Evolutionary conservation across 2,797 vertebrate species (phyloP).

Genomic region (Anas capensis): DNA sequence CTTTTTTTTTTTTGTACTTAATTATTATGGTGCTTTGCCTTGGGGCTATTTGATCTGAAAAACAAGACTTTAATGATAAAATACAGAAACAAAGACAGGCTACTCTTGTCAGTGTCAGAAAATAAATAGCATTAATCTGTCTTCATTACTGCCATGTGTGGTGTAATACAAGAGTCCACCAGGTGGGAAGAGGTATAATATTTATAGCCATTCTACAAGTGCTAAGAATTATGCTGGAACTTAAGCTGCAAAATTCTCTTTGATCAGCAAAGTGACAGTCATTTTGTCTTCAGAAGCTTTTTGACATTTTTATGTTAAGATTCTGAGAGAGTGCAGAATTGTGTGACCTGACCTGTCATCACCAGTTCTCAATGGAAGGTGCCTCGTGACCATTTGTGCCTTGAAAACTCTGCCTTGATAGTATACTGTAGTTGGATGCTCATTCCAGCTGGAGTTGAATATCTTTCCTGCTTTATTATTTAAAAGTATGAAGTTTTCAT

Average conservation of each 20-base stretch:
- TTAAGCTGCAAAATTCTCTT: constrained; percentile 44
- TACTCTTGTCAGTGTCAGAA: constrained; percentile 80
- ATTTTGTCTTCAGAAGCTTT: constrained; percentile 50
- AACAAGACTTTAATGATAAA: constrained; percentile 74
- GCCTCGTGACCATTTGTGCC: background rate
- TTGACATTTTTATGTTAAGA: constrained; percentile 44
- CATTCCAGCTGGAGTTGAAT: background rate
- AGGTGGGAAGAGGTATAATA: constrained; percentile 62
- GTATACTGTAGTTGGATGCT: background rate
- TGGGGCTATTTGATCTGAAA: constrained; percentile 49
- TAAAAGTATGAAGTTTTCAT: constrained; percentile 42
- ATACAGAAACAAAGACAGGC: constrained; percentile 60
- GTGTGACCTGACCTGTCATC: background rate
- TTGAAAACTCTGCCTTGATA: background rate
- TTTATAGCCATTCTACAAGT: constrained; percentile 49
- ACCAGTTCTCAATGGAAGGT: background rate
- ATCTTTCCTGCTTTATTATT: background rate
- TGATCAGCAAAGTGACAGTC: constrained; percentile 38
- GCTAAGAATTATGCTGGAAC: constrained; percentile 63
- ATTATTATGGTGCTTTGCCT: constrained; percentile 52
- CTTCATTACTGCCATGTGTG: constrained; percentile 83
- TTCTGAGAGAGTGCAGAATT: background rate
- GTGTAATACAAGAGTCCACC: constrained; percentile 64
- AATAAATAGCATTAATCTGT: constrained; percentile 86
- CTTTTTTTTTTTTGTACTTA: background rate